Conservation (phyloP, 2,888 invertebrate species). For the Eupelmus urozonus region DNA sequence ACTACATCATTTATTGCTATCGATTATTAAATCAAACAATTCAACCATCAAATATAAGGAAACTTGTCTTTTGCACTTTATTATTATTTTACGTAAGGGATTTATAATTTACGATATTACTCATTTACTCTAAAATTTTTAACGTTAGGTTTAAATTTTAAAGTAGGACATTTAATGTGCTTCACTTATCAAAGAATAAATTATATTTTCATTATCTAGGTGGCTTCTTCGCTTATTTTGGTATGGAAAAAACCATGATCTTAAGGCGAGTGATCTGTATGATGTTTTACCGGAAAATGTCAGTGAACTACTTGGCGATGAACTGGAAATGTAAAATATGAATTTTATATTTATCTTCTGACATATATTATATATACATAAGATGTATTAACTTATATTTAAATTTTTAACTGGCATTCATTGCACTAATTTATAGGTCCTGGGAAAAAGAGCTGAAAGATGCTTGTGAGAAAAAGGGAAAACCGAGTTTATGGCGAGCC, state of each 20-base stretch:
- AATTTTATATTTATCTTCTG: not conserved
- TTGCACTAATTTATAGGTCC: constrained; percentile 73
- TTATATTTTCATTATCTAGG: constrained; percentile 74
- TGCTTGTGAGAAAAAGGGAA: constrained; percentile 77
- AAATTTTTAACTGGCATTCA: not conserved
- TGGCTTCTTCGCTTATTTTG: constrained; percentile 83
- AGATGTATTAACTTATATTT: not conserved
- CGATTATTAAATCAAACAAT: no score
- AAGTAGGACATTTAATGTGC: not conserved
- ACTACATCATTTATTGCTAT: no score
- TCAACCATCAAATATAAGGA: not conserved
- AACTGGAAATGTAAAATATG: constrained; percentile 78
- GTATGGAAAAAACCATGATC: constrained; percentile 81
- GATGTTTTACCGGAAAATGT: constrained; percentile 81
- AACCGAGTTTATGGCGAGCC: constrained; percentile 81
- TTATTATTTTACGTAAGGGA: no score
- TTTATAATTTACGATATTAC: no score
- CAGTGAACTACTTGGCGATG: constrained; percentile 82
- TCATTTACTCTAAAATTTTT: no score
- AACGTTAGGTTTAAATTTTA: no score
- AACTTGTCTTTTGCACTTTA: not conserved
- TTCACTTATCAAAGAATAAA: not conserved
- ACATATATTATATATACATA: not conserved
- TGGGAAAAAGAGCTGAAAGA: constrained; percentile 81
- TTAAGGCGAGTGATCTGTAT: constrained; percentile 83